Evolutionary conservation across 2,888 invertebrate species (phyloP).

Genomic region (Bembecia ichneumoniformis): DNA sequence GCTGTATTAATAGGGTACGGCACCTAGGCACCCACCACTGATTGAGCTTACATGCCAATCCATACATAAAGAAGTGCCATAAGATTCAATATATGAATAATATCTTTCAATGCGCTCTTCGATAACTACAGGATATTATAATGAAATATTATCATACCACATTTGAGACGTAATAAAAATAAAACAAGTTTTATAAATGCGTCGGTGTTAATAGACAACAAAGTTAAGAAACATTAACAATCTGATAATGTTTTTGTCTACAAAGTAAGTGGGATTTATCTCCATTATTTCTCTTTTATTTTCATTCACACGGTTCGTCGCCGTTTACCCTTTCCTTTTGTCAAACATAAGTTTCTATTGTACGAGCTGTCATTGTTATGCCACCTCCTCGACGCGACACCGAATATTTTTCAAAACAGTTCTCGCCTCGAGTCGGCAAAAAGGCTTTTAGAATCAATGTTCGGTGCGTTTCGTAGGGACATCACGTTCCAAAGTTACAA

Average conservation of each 20-base stretch:
- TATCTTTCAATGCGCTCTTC: too few relatives aligned
- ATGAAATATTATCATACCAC: too few relatives aligned
- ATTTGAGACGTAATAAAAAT: too few relatives aligned
- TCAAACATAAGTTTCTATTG: slow-evolving; percentile 50
- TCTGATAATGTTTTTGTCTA: slow-evolving; percentile 9
- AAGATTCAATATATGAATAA: too few relatives aligned
- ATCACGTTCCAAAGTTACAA: slow-evolving; percentile 1
- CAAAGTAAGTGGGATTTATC: slow-evolving; percentile 31
- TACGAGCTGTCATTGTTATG: slow-evolving; percentile 48
- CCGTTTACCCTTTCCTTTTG: slow-evolving; percentile 41
- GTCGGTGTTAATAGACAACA: too few relatives aligned
- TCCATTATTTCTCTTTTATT: slow-evolving; percentile 41
- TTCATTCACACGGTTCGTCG: slow-evolving; percentile 41
- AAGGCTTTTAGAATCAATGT: slow-evolving; percentile 4
- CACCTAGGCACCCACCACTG: too few relatives aligned
- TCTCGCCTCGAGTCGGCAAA: slow-evolving; percentile 14
- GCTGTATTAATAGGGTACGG: too few relatives aligned
- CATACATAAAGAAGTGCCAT: too few relatives aligned
- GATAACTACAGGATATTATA: too few relatives aligned
- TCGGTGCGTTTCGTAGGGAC: background rate
- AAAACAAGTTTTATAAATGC: too few relatives aligned
- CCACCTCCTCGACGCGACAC: slow-evolving; percentile 26
- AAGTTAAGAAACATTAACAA: background rate
- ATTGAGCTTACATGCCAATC: too few relatives aligned
- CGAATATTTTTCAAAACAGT: slow-evolving; percentile 25